phyloP scores from a whole-genome alignment of 1,140 invertebrate genomes.

The Prorops nasuta region DNA sequence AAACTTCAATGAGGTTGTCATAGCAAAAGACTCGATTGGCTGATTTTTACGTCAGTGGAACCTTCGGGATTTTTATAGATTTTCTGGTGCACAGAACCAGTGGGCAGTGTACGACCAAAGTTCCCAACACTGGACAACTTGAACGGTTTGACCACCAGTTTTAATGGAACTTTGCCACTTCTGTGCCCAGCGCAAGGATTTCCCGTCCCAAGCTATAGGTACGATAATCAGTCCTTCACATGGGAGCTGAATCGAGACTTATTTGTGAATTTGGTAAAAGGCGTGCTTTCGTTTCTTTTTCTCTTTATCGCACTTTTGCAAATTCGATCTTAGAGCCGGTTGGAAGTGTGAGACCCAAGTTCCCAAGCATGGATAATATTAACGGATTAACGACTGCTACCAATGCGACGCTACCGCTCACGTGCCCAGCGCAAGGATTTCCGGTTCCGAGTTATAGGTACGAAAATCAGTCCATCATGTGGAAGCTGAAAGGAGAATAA shows the following conservation, averaged over 20 bases:
- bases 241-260: too few relatives aligned
- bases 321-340: conserved; percentile 72
- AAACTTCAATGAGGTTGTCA: too few relatives aligned
- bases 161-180: conserved; percentile 62
- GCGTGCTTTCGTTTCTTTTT: neutral
- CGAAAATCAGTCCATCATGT: conserved; percentile 35
- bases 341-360: conserved; percentile 67
- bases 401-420: conserved; percentile 62
- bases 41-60: too few relatives aligned
- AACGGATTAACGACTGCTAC: conserved; percentile 42
- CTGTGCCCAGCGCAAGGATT: conserved; percentile 63
- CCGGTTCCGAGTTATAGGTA: conserved; percentile 66
- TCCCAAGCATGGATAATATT: conserved; percentile 63
- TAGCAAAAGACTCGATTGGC: too few relatives aligned
- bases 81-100: conserved; percentile 59
- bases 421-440: conserved; percentile 65
- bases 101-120: conserved; percentile 66
- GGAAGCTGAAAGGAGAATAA: too few relatives aligned
- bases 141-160: conserved; percentile 62
- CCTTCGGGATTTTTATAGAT: too few relatives aligned
- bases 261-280: too few relatives aligned
- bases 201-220: conserved; percentile 56
- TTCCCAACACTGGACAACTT: conserved; percentile 66
- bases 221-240: conserved; percentile 38
- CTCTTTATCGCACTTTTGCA: neutral